Evolutionary conservation across 2,888 invertebrate genomes (phyloP), one percentile per base, ranked within the genome.

Genomic region (Miltochrista miniata): DNA sequence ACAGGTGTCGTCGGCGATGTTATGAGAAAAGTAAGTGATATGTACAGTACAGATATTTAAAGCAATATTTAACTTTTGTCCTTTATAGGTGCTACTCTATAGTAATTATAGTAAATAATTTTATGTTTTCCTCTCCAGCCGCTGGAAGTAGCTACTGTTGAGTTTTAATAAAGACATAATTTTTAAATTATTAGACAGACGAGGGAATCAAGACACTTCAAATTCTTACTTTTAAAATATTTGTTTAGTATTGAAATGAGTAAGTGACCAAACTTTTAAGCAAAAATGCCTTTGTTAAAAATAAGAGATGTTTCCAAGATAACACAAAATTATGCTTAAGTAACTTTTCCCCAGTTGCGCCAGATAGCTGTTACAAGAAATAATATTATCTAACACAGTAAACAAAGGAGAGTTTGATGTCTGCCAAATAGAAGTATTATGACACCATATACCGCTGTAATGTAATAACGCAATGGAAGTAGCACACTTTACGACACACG

Each of bases 1-100:
- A 96, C 97, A 72, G 97, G 97, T 44, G 95, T 97, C 92, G 95
- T 98, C 36, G 97, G 97, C 10, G 97, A 97, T 84, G 93, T 98
- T 57, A 94, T 97, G 42, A 93, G 96, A 83, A 95, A 96, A 93
- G 97, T 97, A 92, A 93, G 93, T 54, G 30, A 15, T 13, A 12
- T 10, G 1, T 7, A 39, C 29, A 29, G 12, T 18, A 39, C 29
- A 29, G 12, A 11, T 24, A 31, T 4, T 11, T 40, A 12, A 40
- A n/a, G 11, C 37, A 10, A 14, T 18, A 3, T 15, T 11, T 7
- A 31, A 31, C 8, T 5, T 7, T 31, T 31, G 31, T 31, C 8
- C 3, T 2, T 31, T 9, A 24, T 24, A 24, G 18, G 18, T 24
- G 18, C 18, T 24, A 24, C 5, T 24, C 18, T 24, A 4, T 24